Base-by-base conservation (phyloP, 2,113 vertebrate genomes). In the Mastomys coucha region DNA sequence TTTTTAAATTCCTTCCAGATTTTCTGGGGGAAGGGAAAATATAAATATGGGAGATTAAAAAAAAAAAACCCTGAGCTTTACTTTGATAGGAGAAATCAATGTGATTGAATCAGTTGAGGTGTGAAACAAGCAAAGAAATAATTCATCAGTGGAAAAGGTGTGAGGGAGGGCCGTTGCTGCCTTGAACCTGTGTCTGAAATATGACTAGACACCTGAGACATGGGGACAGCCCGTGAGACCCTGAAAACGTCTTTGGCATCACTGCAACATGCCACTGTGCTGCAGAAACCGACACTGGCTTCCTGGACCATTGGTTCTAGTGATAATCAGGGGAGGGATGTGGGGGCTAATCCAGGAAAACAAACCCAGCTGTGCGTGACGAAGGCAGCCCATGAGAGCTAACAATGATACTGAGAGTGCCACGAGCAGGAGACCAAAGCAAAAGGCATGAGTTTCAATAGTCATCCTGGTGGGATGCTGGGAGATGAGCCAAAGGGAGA, bases 1-100 rank as follows among this genome's bases (percentile, higher is more conserved):
- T 76, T 92, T 39, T 91, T 77, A 56, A 77, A 39, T 75, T 17
- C 36, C 78, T 86, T 91, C 65, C 31, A 93, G 94, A 92, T 42
- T 85, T 91, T 56, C 63, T 73, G 56, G 56, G 39, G 17, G 17
- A 26, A 11, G 56, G 39, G 14, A 42, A 65, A 45, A 77, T 60
- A 45, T 24, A 63, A 91, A 67, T 51, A 17, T 75, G 70, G 36
- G 58, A 75, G 4, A 58, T 31, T n/a, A 24, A 17, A 36, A 33
- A 10, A 75, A 70, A 65, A 20, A 31, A 53, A 39, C 33, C 42
- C 51, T 20, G 22, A 56, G 4, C 36, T 17, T 72, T 13, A 45
- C 12, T 94, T 93, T 42, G n/a, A 77, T 88, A 80, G 36, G 5
- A 53, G 73, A 81, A 75, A 81, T 49, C 45, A 78, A 73, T 51